These are phyloP conservation scores for Sorex fumeus DNA, from an alignment of 2,113 vertebrate genomes.

Conservation along the genomic window DNA sequence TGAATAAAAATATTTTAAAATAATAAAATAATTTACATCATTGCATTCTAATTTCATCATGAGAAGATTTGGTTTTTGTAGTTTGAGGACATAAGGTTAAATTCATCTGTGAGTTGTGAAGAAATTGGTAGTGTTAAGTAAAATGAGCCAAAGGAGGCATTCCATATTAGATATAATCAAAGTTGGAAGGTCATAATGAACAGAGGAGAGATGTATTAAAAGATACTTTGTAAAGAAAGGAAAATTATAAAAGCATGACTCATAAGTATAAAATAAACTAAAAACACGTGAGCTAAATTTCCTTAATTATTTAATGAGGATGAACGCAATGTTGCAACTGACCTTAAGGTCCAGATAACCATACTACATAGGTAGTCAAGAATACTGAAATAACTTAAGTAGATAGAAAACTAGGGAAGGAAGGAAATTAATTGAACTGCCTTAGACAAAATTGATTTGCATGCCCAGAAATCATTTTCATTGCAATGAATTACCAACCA, in stretches of 20 bases:
- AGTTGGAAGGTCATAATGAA: not conserved
- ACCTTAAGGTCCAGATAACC: not conserved
- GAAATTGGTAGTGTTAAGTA: not conserved
- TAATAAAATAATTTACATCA: constrained; percentile 4
- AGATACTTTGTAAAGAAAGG: not conserved
- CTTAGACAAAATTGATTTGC: constrained; percentile 5
- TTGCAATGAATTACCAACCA: constrained; percentile 2
- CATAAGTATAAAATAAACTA: constrained; percentile 25
- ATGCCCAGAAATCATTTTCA: not conserved
- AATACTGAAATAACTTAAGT: not conserved
- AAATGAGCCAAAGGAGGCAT: constrained; percentile 20
- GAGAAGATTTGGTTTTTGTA: constrained; percentile 14
- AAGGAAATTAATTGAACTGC: constrained; percentile 1
- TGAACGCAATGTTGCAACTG: not conserved
- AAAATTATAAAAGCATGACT: constrained; percentile 44
- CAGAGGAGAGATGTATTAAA: not conserved
- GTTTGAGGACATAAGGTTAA: not conserved
- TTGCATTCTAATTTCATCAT: not conserved
- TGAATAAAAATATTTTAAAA: not conserved
- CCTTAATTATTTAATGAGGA: not conserved
- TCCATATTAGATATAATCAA: not conserved
- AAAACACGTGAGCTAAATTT: not conserved
- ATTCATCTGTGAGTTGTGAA: not conserved
- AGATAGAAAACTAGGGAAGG: not conserved
- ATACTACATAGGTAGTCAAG: not conserved